Conservation (phyloP, 2,113 vertebrate genomes). For the Heterocephalus glaber region DNA sequence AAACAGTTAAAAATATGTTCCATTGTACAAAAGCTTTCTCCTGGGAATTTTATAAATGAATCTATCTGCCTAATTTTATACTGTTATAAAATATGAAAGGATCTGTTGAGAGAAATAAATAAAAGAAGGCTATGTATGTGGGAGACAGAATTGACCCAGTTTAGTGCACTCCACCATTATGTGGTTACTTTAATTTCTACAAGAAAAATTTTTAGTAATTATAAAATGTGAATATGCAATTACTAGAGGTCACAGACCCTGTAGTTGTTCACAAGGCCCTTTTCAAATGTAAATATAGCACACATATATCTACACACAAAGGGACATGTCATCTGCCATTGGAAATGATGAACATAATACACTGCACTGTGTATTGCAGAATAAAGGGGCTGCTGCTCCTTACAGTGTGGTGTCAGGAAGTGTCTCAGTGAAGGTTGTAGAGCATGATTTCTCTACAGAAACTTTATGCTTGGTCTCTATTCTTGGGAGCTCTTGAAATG, state of each 20-base stretch:
- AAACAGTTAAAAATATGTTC: not conserved
- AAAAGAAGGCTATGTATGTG: not conserved
- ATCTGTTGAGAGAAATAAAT: not conserved
- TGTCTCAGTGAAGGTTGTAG: not conserved
- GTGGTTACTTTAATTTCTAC: not conserved
- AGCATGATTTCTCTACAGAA: not conserved
- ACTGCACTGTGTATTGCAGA: not conserved
- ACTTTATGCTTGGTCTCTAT: not conserved
- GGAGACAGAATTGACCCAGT: not conserved
- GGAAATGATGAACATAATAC: not conserved
- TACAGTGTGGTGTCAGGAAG: not conserved
- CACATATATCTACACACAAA: not conserved
- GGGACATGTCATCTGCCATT: not conserved
- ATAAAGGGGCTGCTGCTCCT: not conserved
- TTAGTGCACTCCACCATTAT: no score
- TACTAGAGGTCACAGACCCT: not conserved
- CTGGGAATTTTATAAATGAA: not conserved
- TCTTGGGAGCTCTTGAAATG: not conserved
- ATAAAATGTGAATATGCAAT: slow-evolving; percentile 28
- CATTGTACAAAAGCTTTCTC: slow-evolving; percentile 11
- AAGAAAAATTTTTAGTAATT: not conserved
- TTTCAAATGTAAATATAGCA: slow-evolving; percentile 46
- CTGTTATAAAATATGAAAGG: not conserved
- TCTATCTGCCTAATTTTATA: not conserved
- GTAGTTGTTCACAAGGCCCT: not conserved